Evolutionary conservation across 1,140 invertebrate species (phyloP), one percentile per base, ranked within the genome.

Genomic region (Drosophila lacteicornis): DNA sequence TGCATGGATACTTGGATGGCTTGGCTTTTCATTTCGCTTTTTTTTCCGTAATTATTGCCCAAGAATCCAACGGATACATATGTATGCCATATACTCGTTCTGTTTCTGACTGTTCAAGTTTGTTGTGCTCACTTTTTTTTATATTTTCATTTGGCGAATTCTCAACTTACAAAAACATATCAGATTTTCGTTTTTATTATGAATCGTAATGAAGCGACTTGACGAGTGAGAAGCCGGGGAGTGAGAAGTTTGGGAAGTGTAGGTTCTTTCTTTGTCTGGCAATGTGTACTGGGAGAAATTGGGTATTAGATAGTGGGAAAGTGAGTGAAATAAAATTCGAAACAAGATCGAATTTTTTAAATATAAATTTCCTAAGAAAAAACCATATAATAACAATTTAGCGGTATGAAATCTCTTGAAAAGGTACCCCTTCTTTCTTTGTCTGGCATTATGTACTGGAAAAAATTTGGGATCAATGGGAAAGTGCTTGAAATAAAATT

Each of bases 91-190:
- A 87, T 71, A 56, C 70, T 61, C 40, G 56, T 77, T 78, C 56
- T 50, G 42, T 45, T 33, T 75, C 71, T 75, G 70, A 49, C 55
- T 38, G 25, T 57, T 58, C 42, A 73, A 58, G 69, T 73, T 60
- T 43, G 33, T 57, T 71, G 22, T 30, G 60, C 25, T n/a, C 25
- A 30, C 27, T 51, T 43, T 17, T 56, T 3, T 68, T 36, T n/a
- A 75, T 61, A 61, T 56, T 53, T 66, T 65, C 53, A 50, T 81
- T 81, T 90, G 69, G 78, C 84, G 73, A 88, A 84, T 79, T 90
- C 85, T 88, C 85, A 88, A 76, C 79, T 88, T 88, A 90, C 85
- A 90, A 88, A 88, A 88, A 88, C 85, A 88, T 84, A 88, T 88
- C 85, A 75, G 78, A 79, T 88, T 90, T 85, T 63, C 81, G 69